Base-by-base conservation (phyloP, 1,140 invertebrate species). In the Cotesia typhae region DNA sequence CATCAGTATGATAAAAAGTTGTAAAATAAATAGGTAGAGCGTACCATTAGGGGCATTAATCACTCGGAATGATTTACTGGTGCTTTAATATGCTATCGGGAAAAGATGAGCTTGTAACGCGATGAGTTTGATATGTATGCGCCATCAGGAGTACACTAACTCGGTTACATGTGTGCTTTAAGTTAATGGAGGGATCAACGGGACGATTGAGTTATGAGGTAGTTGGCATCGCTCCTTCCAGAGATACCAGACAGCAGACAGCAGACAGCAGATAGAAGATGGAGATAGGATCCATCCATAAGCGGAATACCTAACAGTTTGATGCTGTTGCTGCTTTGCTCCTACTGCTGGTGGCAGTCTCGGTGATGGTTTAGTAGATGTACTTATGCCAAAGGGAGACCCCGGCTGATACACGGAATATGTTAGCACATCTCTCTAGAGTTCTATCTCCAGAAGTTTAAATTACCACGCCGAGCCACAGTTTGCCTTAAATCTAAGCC, bases 151-250 rank as follows among this genome's bases (percentile, higher is more conserved):
- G 74, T 75, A 68, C 55, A 35, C 60, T 75, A 75, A 75, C 74
- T 75, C 63, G 55, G 74, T 75, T 75, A 75, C 68, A 55, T 72
- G 74, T 73, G 71, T 73, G 68, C 71, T 73, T 73, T 73, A 73
- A 73, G 74, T 75, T 75, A 75, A 75, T 75, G 74, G 74, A 75
- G 67, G 74, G 74, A 75, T 75, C 74, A 75, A 73, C 74, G 71
- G 51, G 10, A 68, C 67, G 71, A 75, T 75, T 68, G 74, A 75
- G 68, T 75, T 75, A 73, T 73, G 71, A 61, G 53, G 71, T 75
- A 73, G 74, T 75, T 75, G 71, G 71, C 74, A 66, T 73, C 67
- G 61, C 67, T 73, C 55, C 52, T 57, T 28, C 28, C 28, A 28
- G 28, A 28, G 28, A 28, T 28, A 28, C 28, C 28, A 28, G 28